phyloP scores from a whole-genome alignment of 2,797 vertebrate genomes.

The Crotalus adamanteus region DNA sequence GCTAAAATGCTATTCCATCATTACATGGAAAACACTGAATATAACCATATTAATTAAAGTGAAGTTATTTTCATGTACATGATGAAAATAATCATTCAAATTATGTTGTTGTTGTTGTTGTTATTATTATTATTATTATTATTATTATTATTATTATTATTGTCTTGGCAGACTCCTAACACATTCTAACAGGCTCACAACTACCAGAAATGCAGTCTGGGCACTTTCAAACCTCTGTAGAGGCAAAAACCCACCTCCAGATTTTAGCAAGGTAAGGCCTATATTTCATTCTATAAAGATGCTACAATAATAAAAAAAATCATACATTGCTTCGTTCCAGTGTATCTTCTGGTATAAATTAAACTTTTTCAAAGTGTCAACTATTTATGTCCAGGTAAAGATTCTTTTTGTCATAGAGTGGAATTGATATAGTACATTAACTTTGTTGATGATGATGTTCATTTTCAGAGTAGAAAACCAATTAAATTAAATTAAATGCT shows the following conservation, averaged over 20 bases:
- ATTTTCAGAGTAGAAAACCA: not conserved
- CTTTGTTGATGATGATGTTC: not conserved
- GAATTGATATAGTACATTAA: not conserved
- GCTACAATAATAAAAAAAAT: not conserved
- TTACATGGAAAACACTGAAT: not conserved
- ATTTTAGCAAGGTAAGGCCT: conserved; percentile 83
- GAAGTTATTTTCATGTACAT: not conserved
- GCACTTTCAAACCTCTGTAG: conserved; percentile 90
- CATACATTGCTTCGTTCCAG: not conserved
- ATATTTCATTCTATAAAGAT: conserved; percentile 6
- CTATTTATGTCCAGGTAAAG: not conserved
- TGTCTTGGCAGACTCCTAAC: conserved; percentile 81
- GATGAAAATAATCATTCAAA: not conserved
- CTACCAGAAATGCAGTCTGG: conserved; percentile 96
- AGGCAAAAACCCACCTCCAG: conserved; percentile 90
- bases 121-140: not conserved
- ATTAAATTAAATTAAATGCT: not conserved
- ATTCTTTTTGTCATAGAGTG: not conserved
- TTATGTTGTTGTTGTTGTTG: too few species aligned
- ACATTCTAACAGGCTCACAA: conserved; percentile 92
- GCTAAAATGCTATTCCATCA: not conserved
- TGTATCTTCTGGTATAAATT: not conserved
- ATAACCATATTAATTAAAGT: not conserved
- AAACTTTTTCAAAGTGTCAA: not conserved
- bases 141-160: not conserved